These are phyloP conservation scores for Bubo blakistoni DNA, from an alignment of 2,113 vertebrate species.

Conservation along the genomic window DNA sequence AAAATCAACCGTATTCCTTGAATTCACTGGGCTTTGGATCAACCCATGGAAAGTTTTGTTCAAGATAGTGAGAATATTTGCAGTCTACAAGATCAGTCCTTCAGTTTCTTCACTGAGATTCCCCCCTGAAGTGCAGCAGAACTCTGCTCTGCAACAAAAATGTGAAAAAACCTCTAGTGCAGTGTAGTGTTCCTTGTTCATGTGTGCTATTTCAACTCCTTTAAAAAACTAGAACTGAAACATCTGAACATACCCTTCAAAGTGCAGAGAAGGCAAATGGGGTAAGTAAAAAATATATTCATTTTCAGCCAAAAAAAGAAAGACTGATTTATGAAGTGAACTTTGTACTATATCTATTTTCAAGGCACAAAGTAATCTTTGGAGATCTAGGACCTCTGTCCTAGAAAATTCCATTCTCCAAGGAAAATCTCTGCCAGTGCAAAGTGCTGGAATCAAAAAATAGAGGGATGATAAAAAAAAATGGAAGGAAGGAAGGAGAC, in stretches of 20 bases:
- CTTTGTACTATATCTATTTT: background rate
- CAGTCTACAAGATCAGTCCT: background rate
- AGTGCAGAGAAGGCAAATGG: background rate
- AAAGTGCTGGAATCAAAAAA: background rate
- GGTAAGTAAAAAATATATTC: background rate
- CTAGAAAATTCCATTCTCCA: background rate
- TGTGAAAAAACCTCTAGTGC: background rate
- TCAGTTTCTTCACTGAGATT: background rate
- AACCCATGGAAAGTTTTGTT: background rate
- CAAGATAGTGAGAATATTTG: background rate
- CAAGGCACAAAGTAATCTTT: background rate
- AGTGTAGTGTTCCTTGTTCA: background rate
- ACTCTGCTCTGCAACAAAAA: background rate
- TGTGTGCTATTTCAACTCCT: background rate
- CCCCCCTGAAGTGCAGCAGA: background rate
- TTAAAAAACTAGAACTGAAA: background rate
- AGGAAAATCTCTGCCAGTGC: background rate
- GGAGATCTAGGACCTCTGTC: conserved; percentile 11
- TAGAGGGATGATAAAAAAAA: background rate
- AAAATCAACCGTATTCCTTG: background rate
- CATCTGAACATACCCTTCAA: background rate
- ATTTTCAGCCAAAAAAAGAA: background rate
- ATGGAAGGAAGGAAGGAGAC: background rate
- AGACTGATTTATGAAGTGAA: background rate
- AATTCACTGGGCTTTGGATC: background rate